A percentile compares a stretch with the other conserved stretches of the same genome.
phyloP scores from a whole-genome alignment of 2,888 invertebrate genomes.

The Tachystola acroxantha region DNA sequence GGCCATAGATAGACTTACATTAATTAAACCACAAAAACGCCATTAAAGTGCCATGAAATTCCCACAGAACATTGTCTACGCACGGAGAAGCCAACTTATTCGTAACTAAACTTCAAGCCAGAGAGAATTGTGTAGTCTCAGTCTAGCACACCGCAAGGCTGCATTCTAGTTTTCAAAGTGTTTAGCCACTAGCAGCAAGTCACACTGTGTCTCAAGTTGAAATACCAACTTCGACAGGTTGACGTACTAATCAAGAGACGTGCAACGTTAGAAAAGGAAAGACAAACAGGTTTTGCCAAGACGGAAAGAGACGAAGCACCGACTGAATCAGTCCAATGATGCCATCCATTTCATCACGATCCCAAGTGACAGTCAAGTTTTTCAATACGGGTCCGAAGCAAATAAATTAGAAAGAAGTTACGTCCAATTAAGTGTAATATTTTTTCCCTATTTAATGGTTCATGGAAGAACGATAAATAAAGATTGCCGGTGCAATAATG shows the following conservation, averaged over 20 bases:
- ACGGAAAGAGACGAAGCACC: slow-evolving; percentile 27
- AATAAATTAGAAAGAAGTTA: slow-evolving; percentile 14
- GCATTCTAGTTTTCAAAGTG: not conserved
- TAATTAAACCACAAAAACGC: slow-evolving; percentile 45
- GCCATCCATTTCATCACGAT: slow-evolving; percentile 33
- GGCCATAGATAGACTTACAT: slow-evolving; percentile 24
- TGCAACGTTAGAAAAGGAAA: slow-evolving; percentile 34
- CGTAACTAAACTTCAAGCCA: not conserved
- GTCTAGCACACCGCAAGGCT: not conserved
- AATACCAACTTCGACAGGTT: slow-evolving; percentile 24
- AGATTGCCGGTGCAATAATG: slow-evolving; percentile 12
- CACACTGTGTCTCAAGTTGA: slow-evolving; percentile 4
- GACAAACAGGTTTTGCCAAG: slow-evolving; percentile 15
- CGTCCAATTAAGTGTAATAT: slow-evolving; percentile 23
- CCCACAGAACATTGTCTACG: slow-evolving; percentile 24
- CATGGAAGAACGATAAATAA: slow-evolving; percentile 13
- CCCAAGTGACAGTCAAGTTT: slow-evolving; percentile 26
- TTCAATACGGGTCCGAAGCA: slow-evolving; percentile 9
- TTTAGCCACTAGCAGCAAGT: not conserved
- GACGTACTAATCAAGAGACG: slow-evolving; percentile 50
- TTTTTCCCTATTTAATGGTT: slow-evolving; percentile 13
- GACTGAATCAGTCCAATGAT: slow-evolving; percentile 19
- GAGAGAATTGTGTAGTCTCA: not conserved
- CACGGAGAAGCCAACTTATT: not conserved
- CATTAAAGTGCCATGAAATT: slow-evolving; percentile 28